phyloP scores from a whole-genome alignment of 2,888 invertebrate genomes.

The Heliconius hortense region DNA sequence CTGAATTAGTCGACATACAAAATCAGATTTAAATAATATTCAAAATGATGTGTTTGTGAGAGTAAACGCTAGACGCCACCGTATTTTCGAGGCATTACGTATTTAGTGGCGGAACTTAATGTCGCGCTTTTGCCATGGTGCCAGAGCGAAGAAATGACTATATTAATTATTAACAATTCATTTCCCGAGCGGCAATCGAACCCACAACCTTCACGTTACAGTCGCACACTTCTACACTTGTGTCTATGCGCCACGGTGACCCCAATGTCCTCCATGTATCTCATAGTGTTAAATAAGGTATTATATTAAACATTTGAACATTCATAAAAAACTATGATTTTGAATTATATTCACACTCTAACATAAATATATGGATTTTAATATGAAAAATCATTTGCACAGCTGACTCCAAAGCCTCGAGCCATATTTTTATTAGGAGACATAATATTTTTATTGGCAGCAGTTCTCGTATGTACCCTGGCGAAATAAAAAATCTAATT shows the following conservation, averaged over 20 bases:
- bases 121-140: neutral
- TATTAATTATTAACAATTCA: neutral
- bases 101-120: neutral
- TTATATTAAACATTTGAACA: too few species aligned
- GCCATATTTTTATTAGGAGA: slow-evolving; percentile 27
- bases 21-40: slow-evolving; percentile 3
- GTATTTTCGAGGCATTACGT: too few species aligned
- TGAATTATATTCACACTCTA: neutral
- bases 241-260: too few species aligned
- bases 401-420: slow-evolving; percentile 17
- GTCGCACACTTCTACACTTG: too few species aligned
- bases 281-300: too few species aligned
- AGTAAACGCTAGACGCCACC: too few species aligned
- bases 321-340: neutral
- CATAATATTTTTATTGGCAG: slow-evolving; percentile 38
- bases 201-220: neutral
- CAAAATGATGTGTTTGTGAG: neutral
- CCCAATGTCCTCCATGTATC: too few species aligned
- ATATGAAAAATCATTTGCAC: slow-evolving; percentile 18
- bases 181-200: neutral
- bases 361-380: neutral
- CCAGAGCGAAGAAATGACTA: neutral
- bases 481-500: slow-evolving; percentile 72
- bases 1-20: neutral
- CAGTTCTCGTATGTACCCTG: slow-evolving; percentile 39